Conservation (phyloP, 2,888 invertebrate species). For the Philaethria dido region DNA sequence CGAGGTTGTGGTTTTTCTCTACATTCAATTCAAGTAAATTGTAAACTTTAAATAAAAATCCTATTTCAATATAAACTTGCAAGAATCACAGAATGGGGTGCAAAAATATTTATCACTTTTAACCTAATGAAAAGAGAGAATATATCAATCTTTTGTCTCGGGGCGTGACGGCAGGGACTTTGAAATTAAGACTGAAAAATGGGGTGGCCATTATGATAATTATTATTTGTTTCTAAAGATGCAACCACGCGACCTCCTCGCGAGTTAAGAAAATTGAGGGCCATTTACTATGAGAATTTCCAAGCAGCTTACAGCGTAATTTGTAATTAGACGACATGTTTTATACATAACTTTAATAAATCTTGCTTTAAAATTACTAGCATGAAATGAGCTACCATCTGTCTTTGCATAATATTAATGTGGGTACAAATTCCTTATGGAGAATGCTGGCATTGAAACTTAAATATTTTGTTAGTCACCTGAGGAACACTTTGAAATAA, state of each 20-base stretch:
- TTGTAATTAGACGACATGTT: slow-evolving; percentile 9
- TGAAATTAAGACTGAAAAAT: slow-evolving; percentile 77
- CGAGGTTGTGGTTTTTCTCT: too few relatives aligned
- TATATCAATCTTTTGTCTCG: slow-evolving; percentile 80
- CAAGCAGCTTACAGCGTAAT: background rate
- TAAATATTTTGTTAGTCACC: too few relatives aligned
- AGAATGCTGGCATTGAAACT: background rate
- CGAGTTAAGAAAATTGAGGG: slow-evolving; percentile 36
- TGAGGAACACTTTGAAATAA: too few relatives aligned
- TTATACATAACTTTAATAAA: slow-evolving; percentile 9
- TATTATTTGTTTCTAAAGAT: slow-evolving; percentile 66
- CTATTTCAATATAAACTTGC: slow-evolving; percentile 3
- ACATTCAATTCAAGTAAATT: too few relatives aligned
- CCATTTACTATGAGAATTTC: slow-evolving; percentile 30
- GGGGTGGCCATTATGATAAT: slow-evolving; percentile 71
- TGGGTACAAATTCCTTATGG: background rate
- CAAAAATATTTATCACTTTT: slow-evolving; percentile 66
- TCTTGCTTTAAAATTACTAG: background rate
- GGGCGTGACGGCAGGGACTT: slow-evolving; percentile 54
- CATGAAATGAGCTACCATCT: background rate
- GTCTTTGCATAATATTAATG: background rate
- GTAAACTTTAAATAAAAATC: background rate
- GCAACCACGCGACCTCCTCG: slow-evolving; percentile 35
- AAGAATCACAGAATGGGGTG: slow-evolving; percentile 50
- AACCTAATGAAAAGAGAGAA: slow-evolving; percentile 73